Base-by-base conservation (phyloP, 2,797 vertebrate species). In the Taeniopygia guttata region DNA sequence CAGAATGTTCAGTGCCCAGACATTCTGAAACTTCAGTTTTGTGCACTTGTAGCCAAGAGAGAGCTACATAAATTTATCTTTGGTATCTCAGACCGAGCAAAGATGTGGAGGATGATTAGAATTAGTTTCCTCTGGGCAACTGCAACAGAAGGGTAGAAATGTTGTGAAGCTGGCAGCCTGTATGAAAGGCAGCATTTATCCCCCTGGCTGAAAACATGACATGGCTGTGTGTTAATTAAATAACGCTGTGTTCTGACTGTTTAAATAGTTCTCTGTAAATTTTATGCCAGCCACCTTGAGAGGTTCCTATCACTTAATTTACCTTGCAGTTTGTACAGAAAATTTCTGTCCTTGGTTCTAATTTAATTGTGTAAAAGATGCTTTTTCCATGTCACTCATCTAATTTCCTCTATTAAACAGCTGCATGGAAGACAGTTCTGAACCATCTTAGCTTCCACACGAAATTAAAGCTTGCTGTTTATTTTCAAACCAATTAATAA, bases 391-490 rank as follows among this genome's bases (percentile, higher is more conserved):
- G n/a, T 77, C 69, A 30, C 32, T 62, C 38, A 66, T 87, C 72
- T 74, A 16, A 72, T 94, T 85, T 72, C 36, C 49, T 83, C 78
- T 72, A n/a, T 14, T 69, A 66, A 15, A 90, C 46, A 78, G 73
- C 91, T 86, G 49, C 66, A 63, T 10, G n/a, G 51, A 83, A 83
- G 42, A 84, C 6, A 81, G 59, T 43, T 55, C 69, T 52, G 69
- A 94, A 76, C 18, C 55, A 76, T 7, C 14, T 62, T 34, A 76
- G 13, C 69, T 82, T 81, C 84, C 79, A 67, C 21, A 81, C 40
- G 69, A 87, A 91, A 86, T 81, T 76, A 91, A 93, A 62, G n/a
- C 69, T 85, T 85, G 62, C 82, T 95, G 55, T 88, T 95, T 89
- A 73, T 87, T 93, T 87, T 86, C 92, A 92, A 92, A 90, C 34